Evolutionary conservation across 2,113 vertebrate genomes (phyloP).

Genomic region (Eubucco bourcierii): DNA sequence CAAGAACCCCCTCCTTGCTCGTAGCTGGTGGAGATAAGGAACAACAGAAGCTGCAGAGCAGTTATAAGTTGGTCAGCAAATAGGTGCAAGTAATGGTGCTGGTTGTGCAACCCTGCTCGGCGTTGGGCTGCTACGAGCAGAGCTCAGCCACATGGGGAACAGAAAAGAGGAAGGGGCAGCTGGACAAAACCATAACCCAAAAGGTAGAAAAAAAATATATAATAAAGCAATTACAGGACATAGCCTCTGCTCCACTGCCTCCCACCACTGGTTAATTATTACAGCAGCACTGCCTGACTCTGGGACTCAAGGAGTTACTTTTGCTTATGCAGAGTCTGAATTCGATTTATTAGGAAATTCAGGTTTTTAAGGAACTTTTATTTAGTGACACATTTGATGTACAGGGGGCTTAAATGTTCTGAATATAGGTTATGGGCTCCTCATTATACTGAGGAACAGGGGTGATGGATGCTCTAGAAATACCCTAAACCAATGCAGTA

Average conservation of each 20-base stretch:
- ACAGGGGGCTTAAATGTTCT: neutral
- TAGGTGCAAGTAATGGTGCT: neutral
- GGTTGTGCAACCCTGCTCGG: neutral
- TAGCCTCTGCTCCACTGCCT: neutral
- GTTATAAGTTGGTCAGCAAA: constrained; percentile 40
- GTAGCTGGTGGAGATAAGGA: neutral
- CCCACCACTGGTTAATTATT: neutral
- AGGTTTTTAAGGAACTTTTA: neutral
- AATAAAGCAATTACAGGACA: neutral
- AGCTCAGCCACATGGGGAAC: constrained; percentile 36
- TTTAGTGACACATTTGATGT: neutral
- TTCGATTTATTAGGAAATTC: neutral
- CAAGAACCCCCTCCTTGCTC: accelerated
- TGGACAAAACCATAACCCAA: neutral
- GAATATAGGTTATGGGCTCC: neutral
- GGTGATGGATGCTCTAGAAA: neutral
- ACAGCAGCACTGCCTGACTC: accelerated
- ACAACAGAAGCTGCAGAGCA: neutral
- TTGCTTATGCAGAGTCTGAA: neutral
- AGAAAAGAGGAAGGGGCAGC: constrained; percentile 67
- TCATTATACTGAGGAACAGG: neutral
- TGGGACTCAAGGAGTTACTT: neutral
- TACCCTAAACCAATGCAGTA: neutral
- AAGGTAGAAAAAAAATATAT: neutral
- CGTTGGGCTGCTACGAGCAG: neutral